Base-by-base conservation (phyloP, 2,888 invertebrate genomes). In the Hedychridium roseum region DNA sequence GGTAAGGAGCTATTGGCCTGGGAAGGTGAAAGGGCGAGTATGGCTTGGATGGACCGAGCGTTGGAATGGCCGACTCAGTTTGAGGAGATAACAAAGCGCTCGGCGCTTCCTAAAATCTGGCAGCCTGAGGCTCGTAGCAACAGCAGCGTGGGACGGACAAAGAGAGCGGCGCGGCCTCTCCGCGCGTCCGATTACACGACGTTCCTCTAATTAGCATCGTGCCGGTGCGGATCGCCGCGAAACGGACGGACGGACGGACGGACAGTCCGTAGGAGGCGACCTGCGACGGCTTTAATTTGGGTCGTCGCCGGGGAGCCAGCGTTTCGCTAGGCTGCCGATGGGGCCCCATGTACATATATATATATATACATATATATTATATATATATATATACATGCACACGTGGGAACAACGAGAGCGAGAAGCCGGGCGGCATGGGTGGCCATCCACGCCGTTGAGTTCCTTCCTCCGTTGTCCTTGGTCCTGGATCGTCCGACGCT, bases 121-220 rank as follows among this genome's bases (percentile, higher is more conserved):
- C n/a, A n/a, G n/a, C n/a, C n/a, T n/a, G n/a, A n/a, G n/a, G n/a
- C n/a, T 5, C 30, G 43, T 6, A 15, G 38, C 5, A 17, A 18
- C 35, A 15, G 4, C 17, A 27, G 16, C 17, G 38, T 32, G 23
- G 30, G 44, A 37, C 35, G 40, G 38, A 55, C 54, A 52, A 57
- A 48, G 56, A 47, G 31, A 54, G 36, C 40, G 53, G 54, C 43
- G 55, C n/a, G n/a, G n/a, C n/a, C n/a, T n/a, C n/a, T n/a, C n/a
- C n/a, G n/a, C 60, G 61, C 62, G 63, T 67, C 71, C 70, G 71
- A 73, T 74, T 73, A 72, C 73, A 64, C 64, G 71, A 72, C 65
- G 71, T 63, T 74, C 72, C 73, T 73, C 72, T 71, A 70, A 74
- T 74, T 73, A 74, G n/a, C n/a, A n/a, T n/a, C n/a, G n/a, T n/a